Conservation (phyloP, 2,113 vertebrate species). For the Rynchops niger region DNA sequence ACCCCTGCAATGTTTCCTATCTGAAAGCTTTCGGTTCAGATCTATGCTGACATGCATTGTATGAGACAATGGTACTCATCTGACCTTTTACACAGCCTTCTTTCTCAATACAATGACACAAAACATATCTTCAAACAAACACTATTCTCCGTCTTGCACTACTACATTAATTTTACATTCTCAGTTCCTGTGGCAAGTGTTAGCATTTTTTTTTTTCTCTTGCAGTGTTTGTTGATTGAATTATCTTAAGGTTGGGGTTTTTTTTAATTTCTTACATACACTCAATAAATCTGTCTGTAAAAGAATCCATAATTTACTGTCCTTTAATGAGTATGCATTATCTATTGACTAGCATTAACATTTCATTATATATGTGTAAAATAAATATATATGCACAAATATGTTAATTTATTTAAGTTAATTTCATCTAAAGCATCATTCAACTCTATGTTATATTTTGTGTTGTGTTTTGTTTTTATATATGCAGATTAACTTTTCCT, state of each 20-base stretch:
- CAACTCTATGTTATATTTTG: background rate
- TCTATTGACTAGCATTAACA: background rate
- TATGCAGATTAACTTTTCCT: background rate
- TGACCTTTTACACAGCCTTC: background rate
- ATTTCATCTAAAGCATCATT: background rate
- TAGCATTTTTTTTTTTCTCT: background rate
- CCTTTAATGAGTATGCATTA: background rate
- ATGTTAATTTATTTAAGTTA: constrained; percentile 49
- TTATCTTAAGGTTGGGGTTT: background rate
- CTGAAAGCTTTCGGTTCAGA: background rate
- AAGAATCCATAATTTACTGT: background rate
- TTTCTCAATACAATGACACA: background rate
- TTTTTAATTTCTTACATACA: background rate
- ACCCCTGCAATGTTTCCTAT: background rate
- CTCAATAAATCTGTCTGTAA: background rate
- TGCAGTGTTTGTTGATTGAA: background rate
- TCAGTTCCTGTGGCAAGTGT: background rate
- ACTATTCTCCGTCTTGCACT: background rate
- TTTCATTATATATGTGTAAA: background rate
- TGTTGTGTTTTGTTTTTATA: background rate
- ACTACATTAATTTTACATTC: background rate
- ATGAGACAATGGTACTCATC: background rate
- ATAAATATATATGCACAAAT: background rate
- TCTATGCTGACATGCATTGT: background rate
- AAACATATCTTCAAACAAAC: background rate